Base-by-base conservation (phyloP, 2,888 invertebrate species). In the Eutolmus rufibarbis region DNA sequence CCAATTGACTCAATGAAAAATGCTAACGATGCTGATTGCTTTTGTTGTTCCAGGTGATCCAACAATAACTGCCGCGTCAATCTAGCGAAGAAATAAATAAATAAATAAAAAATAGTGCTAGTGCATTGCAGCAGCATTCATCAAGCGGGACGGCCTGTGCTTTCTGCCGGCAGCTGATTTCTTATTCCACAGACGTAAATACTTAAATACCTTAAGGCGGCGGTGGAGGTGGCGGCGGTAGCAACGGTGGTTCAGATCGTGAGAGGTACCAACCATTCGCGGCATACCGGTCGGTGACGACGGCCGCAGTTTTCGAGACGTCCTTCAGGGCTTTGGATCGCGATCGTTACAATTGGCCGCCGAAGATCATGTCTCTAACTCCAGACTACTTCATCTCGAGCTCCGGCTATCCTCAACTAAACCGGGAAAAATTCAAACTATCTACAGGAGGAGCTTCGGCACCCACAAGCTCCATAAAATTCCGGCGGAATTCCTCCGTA, bases 381-480 rank as follows among this genome's bases (percentile, higher is more conserved):
- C 91, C 92, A 46, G 92, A 92, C 89, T 92, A 92, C 87, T 90
- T 89, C 88, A 92, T 91, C 87, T 91, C 91, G 23, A 91, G 90
- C 74, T 90, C 90, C 88, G 92, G 92, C 56, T 90, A 90, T 74
- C 92, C 92, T n/a, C 90, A 90, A 88, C 82, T 88, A 37, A 88
- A 88, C 86, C 57, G 74, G 28, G 87, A 88, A 88, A 88, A 88
- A 78, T 88, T 81, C 51, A 87, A 87, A 86, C 14, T 57, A 23
- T 28, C 51, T 14, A 84, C 82, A 16, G n/a, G 16, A 51, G 66
- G 16, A 16, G 5, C 46, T 51, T 9, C 34, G 9, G 23, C 40
- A 19, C 23, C 66, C 12, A 1, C 34, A 9, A 40, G 12, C 19
- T 12, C 31, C 0, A 57, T 23, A 5, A 66, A 84, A 51, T 79